Evolutionary conservation across 2,797 vertebrate species (phyloP), one percentile per base, ranked within the genome.

Genomic region (Spinibarbus caldwelli): DNA sequence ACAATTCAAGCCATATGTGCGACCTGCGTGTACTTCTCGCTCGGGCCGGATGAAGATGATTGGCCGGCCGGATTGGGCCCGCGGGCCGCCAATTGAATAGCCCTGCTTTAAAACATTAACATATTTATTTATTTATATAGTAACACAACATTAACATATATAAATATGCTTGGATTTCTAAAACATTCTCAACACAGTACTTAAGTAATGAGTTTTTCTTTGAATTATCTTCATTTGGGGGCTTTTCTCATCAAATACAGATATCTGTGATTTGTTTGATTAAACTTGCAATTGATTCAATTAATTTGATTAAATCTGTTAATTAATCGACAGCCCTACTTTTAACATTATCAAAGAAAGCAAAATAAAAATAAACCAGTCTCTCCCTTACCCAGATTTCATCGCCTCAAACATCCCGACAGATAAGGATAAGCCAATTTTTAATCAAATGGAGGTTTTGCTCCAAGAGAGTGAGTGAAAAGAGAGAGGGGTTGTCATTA

Each of bases 401-500:
- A 80, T 77, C 43, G 14, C 76, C 71, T 81, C 83, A 85, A 52
- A 41, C 23, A 54, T 71, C 77, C 43, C 2, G 2, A 67, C 76
- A 85, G 80, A 88, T 85, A 86, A 83, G 77, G 57, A 64, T 57
- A 84, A 83, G 83, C 80, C 73, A 8, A n/a, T 31, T 86, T 78
- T 80, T 88, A 81, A 89, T 89, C 85, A 88, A 80, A 78, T 72
- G 31, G 82, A 87, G 87, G 75, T 78, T 86, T 89, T 82, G 80
- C 80, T 77, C 34, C 72, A 76, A 52, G 84, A 86, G 86, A 86
- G 82, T 71, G 86, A 71, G 70, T 88, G 57, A 52, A 76, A 87
- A 82, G 43, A 86, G 78, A 82, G 87, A 81, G 83, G 43, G 90
- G 90, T 86, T 79, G 90, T 93, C 92, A 94, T 95, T 95, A 95